A percentile compares a stretch with the other conserved stretches of the same genome.
phyloP scores from a whole-genome alignment of 2,888 invertebrate species.

The Lydus trimaculatus region DNA sequence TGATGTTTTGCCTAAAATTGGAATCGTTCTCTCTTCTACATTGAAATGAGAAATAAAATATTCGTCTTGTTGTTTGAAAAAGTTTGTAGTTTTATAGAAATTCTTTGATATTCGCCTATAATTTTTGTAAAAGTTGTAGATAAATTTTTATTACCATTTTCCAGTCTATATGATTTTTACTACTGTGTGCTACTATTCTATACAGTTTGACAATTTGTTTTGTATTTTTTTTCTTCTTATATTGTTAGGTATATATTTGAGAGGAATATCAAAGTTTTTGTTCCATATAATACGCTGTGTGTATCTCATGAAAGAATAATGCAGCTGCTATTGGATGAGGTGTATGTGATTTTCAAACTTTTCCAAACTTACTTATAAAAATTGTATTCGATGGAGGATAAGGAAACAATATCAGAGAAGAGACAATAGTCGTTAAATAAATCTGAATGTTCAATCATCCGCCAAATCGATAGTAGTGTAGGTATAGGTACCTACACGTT shows the following conservation, averaged over 20 bases:
- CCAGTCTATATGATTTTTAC: neutral
- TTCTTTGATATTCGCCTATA: neutral
- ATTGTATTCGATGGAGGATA: neutral
- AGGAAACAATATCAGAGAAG: neutral
- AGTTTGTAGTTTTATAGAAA: neutral
- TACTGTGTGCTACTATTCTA: neutral
- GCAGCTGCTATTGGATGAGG: neutral
- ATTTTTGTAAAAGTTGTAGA: neutral
- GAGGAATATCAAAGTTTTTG: neutral
- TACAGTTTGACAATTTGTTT: neutral
- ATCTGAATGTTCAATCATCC: neutral
- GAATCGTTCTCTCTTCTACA: too few relatives aligned
- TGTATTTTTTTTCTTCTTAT: neutral
- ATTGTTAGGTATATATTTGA: too few relatives aligned
- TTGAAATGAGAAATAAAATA: neutral
- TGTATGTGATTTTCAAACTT: slow-evolving; percentile 3
- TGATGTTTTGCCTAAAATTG: neutral
- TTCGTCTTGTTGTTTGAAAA: neutral
- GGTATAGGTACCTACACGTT: neutral
- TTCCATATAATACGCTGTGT: neutral
- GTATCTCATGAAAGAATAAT: neutral
- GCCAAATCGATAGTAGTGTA: neutral
- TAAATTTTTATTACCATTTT: neutral
- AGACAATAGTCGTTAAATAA: neutral
- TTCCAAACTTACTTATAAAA: neutral